Conservation (phyloP, 1,140 invertebrate genomes). For the Sycophaga agraensis region DNA sequence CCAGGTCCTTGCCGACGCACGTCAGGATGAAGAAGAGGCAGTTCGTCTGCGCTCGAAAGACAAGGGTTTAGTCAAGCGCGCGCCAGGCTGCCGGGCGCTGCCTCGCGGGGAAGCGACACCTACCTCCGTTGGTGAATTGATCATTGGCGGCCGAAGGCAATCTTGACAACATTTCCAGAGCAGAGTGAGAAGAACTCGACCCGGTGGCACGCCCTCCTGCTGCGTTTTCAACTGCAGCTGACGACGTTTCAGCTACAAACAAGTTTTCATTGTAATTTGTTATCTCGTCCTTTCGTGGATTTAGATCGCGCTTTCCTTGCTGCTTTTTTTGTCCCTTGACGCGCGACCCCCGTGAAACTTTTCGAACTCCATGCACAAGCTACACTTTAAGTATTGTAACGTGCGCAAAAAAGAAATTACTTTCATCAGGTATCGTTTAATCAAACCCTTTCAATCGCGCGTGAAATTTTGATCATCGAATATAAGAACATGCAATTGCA, state of each 20-base stretch:
- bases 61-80: too few species aligned
- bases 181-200: constrained; percentile 73
- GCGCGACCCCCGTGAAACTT: too few species aligned
- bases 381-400: background rate
- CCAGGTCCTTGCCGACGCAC: constrained; percentile 81
- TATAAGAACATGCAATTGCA: too few species aligned
- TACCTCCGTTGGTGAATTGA: constrained; percentile 76
- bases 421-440: too few species aligned
- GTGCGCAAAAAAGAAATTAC: background rate
- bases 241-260: constrained; percentile 67
- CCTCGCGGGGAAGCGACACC: too few species aligned
- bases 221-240: constrained; percentile 69
- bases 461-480: too few species aligned
- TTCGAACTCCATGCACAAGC: background rate
- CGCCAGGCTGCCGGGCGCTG: too few species aligned
- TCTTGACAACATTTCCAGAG: constrained; percentile 83
- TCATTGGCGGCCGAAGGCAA: constrained; percentile 72
- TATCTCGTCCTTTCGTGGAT: too few species aligned
- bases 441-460: too few species aligned
- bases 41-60: too few species aligned
- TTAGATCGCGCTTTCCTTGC: too few species aligned
- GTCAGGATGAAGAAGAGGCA: constrained; percentile 85
- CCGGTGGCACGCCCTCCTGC: constrained; percentile 69
- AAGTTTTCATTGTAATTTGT: background rate
- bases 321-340: too few species aligned